Evolutionary conservation across 2,888 invertebrate species (phyloP), one percentile per base, ranked within the genome.

Genomic region (Malthinus flaveolus): DNA sequence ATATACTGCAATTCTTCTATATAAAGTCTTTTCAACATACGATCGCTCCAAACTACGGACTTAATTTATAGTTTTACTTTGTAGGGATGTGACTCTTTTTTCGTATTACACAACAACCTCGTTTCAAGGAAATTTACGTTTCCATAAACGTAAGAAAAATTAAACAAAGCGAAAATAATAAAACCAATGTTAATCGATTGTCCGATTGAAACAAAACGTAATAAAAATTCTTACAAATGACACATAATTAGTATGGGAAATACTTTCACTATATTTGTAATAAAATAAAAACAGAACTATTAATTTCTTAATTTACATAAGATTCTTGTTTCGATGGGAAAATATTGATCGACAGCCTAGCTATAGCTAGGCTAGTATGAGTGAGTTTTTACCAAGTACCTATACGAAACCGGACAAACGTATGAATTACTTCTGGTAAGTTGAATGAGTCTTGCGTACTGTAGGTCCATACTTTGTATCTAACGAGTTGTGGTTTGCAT

Each of bases 21-120:
- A 57, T 57, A 57, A 52, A 57, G 57, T 31, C 46, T 57, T 36
- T 23, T 36, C 34, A 31, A 57, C 51, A 42, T 57, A 57, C 57
- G 57, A 52, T 44, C 50, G 51, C 44, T 31, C 57, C 52, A 52
- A 51, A 57, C 51, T 46, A 47, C 51, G 51, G 34, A 49, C 42
- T 57, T 52, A 51, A 56, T 46, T 56, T 56, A 56, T 56, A 15
- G 56, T 37, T 56, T 37, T 49, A 31, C 46, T n/a, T 50, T 49
- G 32, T 45, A 45, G 44, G 37, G 32, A 46, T 46, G 50, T 45
- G 35, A 39, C 50, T 56, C 50, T 56, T 56, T 56, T 45, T 47
- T 50, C 5, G 23, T 23, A 23, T 23, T 23, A 23, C 23, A 44
- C 37, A 39, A 50, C 48, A 46, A 39, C 44, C 35, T 51, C 49